Conservation (phyloP, 1,140 invertebrate genomes). For the Musca vetustissima region DNA sequence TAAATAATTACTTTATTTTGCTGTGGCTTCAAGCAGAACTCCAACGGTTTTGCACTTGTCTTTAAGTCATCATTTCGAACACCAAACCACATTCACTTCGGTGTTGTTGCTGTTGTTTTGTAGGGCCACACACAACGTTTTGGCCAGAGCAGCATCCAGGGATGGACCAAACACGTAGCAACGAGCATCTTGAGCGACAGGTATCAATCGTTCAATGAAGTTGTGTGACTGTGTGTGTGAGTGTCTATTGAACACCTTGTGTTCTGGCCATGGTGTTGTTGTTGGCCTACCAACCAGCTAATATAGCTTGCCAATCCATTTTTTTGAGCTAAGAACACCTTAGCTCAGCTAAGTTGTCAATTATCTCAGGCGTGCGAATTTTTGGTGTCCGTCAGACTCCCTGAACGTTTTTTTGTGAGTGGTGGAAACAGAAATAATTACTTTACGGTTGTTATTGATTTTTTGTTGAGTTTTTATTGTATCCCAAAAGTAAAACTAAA, state of each 20-base stretch:
- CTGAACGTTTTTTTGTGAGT: not conserved
- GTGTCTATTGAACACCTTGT: not conserved
- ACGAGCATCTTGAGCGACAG: not conserved
- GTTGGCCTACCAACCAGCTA: not conserved
- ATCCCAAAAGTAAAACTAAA: no score
- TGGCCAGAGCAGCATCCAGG: not conserved
- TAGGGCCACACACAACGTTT: not conserved
- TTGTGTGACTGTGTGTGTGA: not conserved
- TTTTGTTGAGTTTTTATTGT: no score
- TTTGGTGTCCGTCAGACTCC: not conserved
- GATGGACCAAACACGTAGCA: not conserved
- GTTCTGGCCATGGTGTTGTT: not conserved
- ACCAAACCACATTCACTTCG: not conserved
- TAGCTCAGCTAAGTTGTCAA: not conserved
- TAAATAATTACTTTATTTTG: slow-evolving; percentile 9
- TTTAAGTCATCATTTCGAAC: not conserved
- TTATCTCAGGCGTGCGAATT: slow-evolving; percentile 19
- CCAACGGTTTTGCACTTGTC: not conserved
- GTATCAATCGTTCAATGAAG: slow-evolving; percentile 16
- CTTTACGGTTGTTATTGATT: slow-evolving; percentile 16
- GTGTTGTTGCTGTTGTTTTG: no score
- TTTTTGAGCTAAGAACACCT: not conserved
- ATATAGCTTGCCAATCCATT: not conserved
- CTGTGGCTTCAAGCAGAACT: not conserved
- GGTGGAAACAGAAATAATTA: not conserved